Evolutionary conservation across 2,113 vertebrate species (phyloP).

Genomic region (Mystacornis crossleyi): DNA sequence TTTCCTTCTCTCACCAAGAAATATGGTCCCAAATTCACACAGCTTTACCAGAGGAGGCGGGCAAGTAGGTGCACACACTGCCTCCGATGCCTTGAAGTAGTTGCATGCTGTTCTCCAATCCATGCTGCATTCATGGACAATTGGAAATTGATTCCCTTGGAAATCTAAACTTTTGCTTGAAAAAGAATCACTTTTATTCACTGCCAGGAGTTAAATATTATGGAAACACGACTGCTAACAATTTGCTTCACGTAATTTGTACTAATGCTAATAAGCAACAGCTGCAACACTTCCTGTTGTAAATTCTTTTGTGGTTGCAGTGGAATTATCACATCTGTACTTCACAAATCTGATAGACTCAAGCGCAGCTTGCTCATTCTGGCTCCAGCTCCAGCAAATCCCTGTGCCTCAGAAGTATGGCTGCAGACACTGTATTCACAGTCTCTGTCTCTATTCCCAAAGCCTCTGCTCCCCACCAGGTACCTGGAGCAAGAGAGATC

Average conservation of each 20-base stretch:
- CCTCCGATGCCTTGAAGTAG: background rate
- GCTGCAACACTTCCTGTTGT: slow-evolving; percentile 74
- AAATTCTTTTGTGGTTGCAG: slow-evolving; percentile 72
- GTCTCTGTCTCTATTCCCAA: background rate
- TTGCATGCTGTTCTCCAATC: background rate
- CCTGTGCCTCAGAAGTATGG: background rate
- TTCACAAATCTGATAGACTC: slow-evolving; percentile 20
- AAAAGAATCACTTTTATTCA: slow-evolving; percentile 63
- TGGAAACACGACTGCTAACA: slow-evolving; percentile 78
- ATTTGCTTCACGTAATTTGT: slow-evolving; percentile 78
- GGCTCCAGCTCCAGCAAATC: slow-evolving; percentile 27
- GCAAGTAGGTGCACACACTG: background rate
- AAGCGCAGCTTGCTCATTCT: background rate
- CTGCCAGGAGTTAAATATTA: slow-evolving; percentile 71
- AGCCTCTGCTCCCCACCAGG: background rate
- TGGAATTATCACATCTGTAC: slow-evolving; percentile 59
- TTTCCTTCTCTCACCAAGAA: background rate
- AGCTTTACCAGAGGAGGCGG: background rate
- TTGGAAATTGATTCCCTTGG: slow-evolving; percentile 54
- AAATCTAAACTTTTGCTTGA: slow-evolving; percentile 61
- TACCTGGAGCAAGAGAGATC: background rate
- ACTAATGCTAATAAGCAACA: slow-evolving; percentile 79
- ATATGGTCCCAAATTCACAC: background rate
- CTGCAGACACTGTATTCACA: background rate
- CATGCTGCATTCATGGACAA: slow-evolving; percentile 44